Conservation (phyloP, 2,888 invertebrate genomes). For the Cenopis cana region DNA sequence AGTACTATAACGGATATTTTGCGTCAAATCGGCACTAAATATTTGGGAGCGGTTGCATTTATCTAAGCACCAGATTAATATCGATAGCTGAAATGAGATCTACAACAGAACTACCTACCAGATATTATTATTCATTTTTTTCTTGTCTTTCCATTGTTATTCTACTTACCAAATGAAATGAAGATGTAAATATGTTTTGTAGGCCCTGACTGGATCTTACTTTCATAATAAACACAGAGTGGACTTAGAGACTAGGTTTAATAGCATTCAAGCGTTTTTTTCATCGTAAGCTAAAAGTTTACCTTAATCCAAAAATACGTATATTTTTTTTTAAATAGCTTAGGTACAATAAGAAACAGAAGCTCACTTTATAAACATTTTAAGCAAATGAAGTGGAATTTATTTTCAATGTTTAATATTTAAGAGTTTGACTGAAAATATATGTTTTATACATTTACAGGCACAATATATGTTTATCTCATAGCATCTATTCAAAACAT, state of each 20-base stretch:
- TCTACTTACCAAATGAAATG: not conserved
- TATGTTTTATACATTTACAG: not conserved
- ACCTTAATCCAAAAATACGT: not conserved
- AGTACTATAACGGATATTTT: not conserved
- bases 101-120: not conserved
- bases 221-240: not conserved
- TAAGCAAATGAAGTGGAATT: conserved; percentile 19
- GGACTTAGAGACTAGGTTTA: not conserved
- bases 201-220: too few relatives aligned
- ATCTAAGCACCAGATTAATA: not conserved
- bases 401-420: not conserved
- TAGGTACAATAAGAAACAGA: not conserved
- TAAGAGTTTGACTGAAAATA: not conserved
- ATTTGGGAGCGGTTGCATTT: not conserved
- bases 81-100: not conserved
- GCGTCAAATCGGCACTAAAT: not conserved
- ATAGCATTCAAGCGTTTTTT: not conserved
- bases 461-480: not conserved
- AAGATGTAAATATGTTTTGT: not conserved
- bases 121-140: too few relatives aligned
- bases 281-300: not conserved
- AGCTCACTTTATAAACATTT: not conserved
- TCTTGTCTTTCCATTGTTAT: not conserved
- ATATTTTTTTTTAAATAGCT: not conserved
- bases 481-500: not conserved